A percentile compares a stretch with the other conserved stretches of the same genome.
phyloP scores from a whole-genome alignment of 2,888 invertebrate genomes.

The Lingula anatina region DNA sequence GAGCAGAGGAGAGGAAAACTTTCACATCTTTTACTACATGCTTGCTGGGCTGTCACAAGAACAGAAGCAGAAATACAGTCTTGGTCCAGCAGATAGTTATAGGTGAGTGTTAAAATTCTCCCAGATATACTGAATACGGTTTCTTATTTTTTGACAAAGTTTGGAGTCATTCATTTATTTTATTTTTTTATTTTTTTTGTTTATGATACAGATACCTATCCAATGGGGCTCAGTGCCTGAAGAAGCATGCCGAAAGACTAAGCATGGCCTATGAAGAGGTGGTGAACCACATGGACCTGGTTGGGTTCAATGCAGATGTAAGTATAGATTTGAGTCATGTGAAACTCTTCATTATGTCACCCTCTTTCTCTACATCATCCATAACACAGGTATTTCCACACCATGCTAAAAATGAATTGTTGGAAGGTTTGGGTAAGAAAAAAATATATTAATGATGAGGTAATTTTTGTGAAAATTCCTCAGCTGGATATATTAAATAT shows the following conservation, averaged over 20 bases:
- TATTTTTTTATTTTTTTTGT: no score
- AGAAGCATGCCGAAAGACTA: constrained; percentile 14
- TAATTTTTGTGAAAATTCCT: no score
- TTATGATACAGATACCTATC: constrained; percentile 36
- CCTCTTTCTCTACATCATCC: no score
- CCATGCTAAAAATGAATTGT: no score
- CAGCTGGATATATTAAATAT: no score
- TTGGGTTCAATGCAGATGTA: constrained; percentile 48
- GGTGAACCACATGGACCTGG: constrained; percentile 42
- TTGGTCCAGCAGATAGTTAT: constrained; percentile 23
- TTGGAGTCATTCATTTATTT: no score
- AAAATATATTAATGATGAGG: no score
- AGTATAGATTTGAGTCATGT: background rate
- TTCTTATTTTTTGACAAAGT: no score
- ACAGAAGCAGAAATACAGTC: constrained; percentile 20
- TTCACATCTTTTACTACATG: constrained; percentile 50
- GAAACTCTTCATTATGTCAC: background rate
- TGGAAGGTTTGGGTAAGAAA: no score
- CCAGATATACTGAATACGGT: no score
- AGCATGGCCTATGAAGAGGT: constrained; percentile 33
- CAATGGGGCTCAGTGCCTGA: constrained; percentile 19
- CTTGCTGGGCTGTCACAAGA: constrained; percentile 36
- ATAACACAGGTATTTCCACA: no score
- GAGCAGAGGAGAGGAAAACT: constrained; percentile 43
- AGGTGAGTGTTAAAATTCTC: constrained; percentile 21